phyloP scores from a whole-genome alignment of 1,140 invertebrate species.

The Saccostrea echinata region DNA sequence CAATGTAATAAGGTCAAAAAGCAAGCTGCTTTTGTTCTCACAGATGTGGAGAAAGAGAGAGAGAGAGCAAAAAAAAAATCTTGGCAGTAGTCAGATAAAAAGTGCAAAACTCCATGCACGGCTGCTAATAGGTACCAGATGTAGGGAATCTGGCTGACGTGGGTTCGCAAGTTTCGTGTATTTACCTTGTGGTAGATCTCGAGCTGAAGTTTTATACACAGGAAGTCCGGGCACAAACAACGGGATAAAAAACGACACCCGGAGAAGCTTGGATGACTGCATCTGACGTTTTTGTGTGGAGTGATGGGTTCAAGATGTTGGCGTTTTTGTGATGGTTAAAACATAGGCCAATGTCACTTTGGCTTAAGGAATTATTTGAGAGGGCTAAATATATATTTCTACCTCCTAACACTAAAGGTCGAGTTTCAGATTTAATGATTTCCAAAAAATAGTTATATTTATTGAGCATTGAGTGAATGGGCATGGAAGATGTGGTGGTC shows the following conservation, averaged over 20 bases:
- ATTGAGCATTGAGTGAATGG: too few species aligned
- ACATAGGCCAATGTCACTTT: not conserved
- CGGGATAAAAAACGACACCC: not conserved
- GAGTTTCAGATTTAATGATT: too few species aligned
- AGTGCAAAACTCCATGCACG: not conserved
- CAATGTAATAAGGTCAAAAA: not conserved
- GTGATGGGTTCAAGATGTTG: conserved; percentile 22
- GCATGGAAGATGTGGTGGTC: too few species aligned
- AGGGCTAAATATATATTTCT: not conserved
- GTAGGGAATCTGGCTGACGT: not conserved
- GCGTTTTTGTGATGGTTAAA: not conserved
- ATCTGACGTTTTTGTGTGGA: not conserved
- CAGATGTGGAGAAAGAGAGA: not conserved
- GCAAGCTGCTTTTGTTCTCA: not conserved
- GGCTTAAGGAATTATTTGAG: not conserved
- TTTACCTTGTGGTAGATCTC: not conserved
- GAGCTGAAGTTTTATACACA: conserved; percentile 5
- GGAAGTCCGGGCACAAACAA: conserved; percentile 16
- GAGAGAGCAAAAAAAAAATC: not conserved
- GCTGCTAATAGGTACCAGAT: conserved; percentile 20
- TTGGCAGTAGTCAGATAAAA: not conserved
- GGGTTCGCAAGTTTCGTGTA: conserved; percentile 6
- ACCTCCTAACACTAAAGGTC: too few species aligned
- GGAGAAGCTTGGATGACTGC: not conserved
- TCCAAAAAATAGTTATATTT: too few species aligned